A percentile compares a stretch with the other conserved stretches of the same genome.
These are phyloP conservation scores for Cryptocephalus moraei DNA, from an alignment of 2,888 invertebrate species.

Conservation along the genomic window DNA sequence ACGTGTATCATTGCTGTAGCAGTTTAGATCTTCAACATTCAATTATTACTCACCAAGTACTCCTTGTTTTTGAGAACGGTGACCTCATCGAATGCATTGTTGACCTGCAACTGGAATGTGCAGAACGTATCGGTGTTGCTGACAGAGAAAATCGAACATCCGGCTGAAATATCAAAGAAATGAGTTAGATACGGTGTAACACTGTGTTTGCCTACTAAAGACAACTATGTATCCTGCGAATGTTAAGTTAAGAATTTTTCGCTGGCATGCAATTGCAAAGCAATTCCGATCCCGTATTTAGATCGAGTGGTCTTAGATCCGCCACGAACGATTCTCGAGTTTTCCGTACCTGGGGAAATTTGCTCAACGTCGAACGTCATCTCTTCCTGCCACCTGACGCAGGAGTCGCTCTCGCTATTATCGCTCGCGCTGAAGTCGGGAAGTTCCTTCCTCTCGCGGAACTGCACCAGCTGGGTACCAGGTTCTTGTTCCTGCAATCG, in stretches of 20 bases:
- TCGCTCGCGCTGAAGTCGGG: constrained; percentile 3
- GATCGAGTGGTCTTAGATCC: too few species aligned
- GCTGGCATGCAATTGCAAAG: too few species aligned
- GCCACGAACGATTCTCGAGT: too few species aligned
- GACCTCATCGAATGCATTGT: constrained; percentile 8
- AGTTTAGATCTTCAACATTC: too few species aligned
- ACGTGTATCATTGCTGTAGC: too few species aligned
- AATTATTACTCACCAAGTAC: not conserved
- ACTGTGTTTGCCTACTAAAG: too few species aligned
- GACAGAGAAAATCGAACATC: constrained; percentile 10
- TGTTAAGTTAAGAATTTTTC: too few species aligned
- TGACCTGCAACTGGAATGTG: constrained; percentile 16
- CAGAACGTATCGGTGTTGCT: constrained; percentile 5
- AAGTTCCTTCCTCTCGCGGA: not conserved
- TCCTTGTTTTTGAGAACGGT: constrained; percentile 4
- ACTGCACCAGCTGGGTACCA: not conserved
- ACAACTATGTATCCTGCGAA: too few species aligned
- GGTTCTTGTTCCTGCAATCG: constrained; percentile 4
- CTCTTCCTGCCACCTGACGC: constrained; percentile 29
- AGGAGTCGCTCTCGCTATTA: constrained; percentile 4
- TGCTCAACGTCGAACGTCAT: not conserved
- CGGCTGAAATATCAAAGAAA: not conserved
- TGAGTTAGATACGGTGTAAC: too few species aligned
- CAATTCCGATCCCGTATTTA: too few species aligned
- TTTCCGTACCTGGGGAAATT: too few species aligned